phyloP scores from a whole-genome alignment of 2,888 invertebrate species.

The Abscondita cerata region DNA sequence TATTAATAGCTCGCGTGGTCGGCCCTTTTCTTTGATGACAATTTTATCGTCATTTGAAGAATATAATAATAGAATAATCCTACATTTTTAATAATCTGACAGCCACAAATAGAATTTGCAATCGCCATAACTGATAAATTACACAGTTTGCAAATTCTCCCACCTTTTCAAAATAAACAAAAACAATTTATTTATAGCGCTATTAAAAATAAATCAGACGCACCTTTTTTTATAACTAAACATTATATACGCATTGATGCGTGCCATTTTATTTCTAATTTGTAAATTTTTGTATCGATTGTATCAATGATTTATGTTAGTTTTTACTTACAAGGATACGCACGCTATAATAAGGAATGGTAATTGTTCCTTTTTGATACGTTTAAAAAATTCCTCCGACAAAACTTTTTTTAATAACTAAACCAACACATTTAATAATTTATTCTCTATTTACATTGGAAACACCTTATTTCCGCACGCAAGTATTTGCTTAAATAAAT shows the following conservation, averaged over 20 bases:
- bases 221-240: too few species aligned
- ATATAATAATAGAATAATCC: too few species aligned
- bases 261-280: background rate
- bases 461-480: slow-evolving; percentile 6
- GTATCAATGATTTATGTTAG: slow-evolving; percentile 2
- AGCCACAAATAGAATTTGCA: too few species aligned
- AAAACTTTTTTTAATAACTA: background rate
- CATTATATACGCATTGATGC: background rate
- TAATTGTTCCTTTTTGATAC: slow-evolving; percentile 8
- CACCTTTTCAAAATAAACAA: too few species aligned
- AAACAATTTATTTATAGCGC: too few species aligned
- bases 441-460: slow-evolving; percentile 1
- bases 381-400: background rate
- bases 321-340: background rate
- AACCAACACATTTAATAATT: slow-evolving; percentile 4
- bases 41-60: too few species aligned
- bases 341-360: slow-evolving; percentile 5
- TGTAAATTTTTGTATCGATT: slow-evolving; percentile 4
- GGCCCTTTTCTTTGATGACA: too few species aligned
- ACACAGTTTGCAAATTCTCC: too few species aligned
- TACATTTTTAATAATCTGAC: too few species aligned
- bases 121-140: too few species aligned
- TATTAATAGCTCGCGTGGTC: too few species aligned
- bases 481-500: background rate
- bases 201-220: too few species aligned